These are phyloP conservation scores for Lemur catta DNA, from an alignment of 2,797 vertebrate species.

Conservation along the genomic window DNA sequence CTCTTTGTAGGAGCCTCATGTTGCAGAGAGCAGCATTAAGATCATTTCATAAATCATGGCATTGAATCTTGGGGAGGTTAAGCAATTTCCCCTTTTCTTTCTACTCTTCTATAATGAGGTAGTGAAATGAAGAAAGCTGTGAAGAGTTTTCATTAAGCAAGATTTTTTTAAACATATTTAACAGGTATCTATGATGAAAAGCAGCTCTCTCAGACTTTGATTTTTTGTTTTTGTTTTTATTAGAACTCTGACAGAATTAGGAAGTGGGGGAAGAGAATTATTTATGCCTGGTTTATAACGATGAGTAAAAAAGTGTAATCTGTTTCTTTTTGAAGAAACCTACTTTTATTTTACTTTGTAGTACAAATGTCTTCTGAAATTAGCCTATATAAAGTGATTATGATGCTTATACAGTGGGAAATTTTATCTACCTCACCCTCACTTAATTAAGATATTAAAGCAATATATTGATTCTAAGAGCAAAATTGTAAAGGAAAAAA, in stretches of 20 bases:
- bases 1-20: background rate
- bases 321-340: background rate
- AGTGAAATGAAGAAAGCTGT: background rate
- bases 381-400: background rate
- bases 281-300: background rate
- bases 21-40: background rate
- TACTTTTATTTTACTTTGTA: conserved; percentile 2
- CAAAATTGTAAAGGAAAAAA: background rate
- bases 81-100: background rate
- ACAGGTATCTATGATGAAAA: background rate
- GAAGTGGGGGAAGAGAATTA: background rate
- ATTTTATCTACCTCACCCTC: background rate
- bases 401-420: background rate
- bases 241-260: background rate
- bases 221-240: background rate
- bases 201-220: background rate
- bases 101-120: background rate
- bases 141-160: background rate
- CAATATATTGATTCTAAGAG: background rate
- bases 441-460: conserved; percentile 11
- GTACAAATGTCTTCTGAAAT: background rate
- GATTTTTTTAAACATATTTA: conserved; percentile 5
- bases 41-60: background rate
- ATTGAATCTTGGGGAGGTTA: background rate
- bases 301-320: background rate